phyloP scores from a whole-genome alignment of 2,888 invertebrate species.

The Congeria kusceri region DNA sequence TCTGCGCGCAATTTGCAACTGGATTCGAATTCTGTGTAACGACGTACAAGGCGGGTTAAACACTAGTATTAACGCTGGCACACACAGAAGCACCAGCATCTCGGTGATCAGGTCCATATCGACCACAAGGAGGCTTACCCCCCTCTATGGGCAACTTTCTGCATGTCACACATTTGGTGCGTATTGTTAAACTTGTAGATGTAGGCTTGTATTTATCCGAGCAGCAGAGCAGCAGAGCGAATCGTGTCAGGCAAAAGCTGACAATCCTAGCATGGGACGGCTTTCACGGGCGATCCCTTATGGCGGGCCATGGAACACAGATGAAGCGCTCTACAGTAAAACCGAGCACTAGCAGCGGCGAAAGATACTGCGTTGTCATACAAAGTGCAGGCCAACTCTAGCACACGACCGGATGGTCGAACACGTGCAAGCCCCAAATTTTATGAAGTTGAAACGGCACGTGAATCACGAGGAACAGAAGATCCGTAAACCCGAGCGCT shows the following conservation, averaged over 20 bases:
- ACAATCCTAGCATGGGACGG: constrained; percentile 79
- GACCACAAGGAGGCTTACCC: constrained; percentile 75
- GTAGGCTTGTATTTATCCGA: constrained; percentile 81
- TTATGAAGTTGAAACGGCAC: constrained; percentile 81
- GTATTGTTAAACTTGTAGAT: constrained; percentile 76
- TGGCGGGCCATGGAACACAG: constrained; percentile 83
- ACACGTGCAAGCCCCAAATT: constrained; percentile 75
- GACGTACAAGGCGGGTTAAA: constrained; percentile 81
- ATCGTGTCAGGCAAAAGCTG: constrained; percentile 70
- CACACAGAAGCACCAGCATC: constrained; percentile 81
- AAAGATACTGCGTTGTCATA: constrained; percentile 82
- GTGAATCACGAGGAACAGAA: constrained; percentile 81
- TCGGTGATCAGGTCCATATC: constrained; percentile 83
- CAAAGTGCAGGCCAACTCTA: constrained; percentile 81
- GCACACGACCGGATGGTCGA: constrained; percentile 80
- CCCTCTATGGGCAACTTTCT: constrained; percentile 62
- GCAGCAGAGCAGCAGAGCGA: constrained; percentile 73
- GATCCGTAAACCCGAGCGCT: constrained; percentile 83
- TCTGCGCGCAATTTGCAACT: constrained; percentile 62
- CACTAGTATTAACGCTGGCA: constrained; percentile 81
- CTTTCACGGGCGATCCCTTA: constrained; percentile 80
- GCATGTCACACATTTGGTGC: constrained; percentile 63
- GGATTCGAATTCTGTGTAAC: constrained; percentile 70
- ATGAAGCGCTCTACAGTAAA: constrained; percentile 85
- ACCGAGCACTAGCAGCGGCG: constrained; percentile 83